Evolutionary conservation across 2,888 invertebrate genomes (phyloP), one percentile per base, ranked within the genome.

Genomic region (Latrodectus elegans): DNA sequence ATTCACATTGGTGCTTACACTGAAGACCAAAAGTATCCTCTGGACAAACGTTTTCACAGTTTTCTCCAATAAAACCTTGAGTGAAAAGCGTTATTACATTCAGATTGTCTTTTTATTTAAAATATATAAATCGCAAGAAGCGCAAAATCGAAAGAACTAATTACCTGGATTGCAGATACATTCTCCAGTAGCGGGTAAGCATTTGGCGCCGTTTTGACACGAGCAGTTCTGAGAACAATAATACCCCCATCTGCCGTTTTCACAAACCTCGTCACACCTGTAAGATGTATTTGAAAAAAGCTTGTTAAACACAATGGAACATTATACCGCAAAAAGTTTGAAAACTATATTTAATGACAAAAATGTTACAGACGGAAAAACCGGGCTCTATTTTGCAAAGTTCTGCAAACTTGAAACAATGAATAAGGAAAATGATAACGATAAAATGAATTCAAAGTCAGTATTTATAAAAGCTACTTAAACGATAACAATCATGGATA

Each of bases 111-210:
- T 67, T 8, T 67, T 11, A 14, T 55, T 55, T 55, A 10, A 10
- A 55, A 55, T 55, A 55, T 14, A 4, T 55, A 14, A 4, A 1
- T 12, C 12, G 3, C 55, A 55, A 0, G 9, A 55, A 4, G 3
- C 4, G 1, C 10, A 4, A 70, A 26, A 26, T 26, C 8, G 55
- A 15, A 15, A 55, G 55, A 55, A 15, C 55, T 10, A n/a, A 65
- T 64, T 76, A 76, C 85, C 85, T 52, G 80, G 80, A 6, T 38
- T 51, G 10, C 85, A 85, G 0, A 52, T 38, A 53, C 85, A 85
- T 53, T 75, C 53, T n/a, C 85, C 85, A n/a, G 71, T 65, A 14
- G 11, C 11, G 17, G 64, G 71, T 22, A 71, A 15, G n/a, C 85
- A 85, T 10, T 9, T 9, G 0, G 70, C 85, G 0, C 65, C 80